These are phyloP conservation scores for Brassicogethes aeneus DNA, from an alignment of 2,888 invertebrate species.

Conservation along the genomic window DNA sequence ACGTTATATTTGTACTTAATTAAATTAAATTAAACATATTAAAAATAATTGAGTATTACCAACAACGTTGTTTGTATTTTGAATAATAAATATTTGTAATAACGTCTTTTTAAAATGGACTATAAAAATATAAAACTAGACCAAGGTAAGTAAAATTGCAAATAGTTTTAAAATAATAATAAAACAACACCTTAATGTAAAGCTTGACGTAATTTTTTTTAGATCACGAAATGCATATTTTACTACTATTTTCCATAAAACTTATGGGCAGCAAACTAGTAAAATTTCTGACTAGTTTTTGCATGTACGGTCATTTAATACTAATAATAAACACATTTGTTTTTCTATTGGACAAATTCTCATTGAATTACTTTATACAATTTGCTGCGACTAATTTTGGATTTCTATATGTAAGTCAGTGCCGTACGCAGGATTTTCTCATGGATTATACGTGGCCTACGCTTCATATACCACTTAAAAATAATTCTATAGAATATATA, in stretches of 20 bases:
- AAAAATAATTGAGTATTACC: too few species aligned
- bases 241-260: not conserved
- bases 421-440: too few species aligned
- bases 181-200: too few species aligned
- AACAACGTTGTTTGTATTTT: too few species aligned
- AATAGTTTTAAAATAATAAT: too few species aligned
- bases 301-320: not conserved
- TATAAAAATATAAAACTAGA: not conserved
- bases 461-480: too few species aligned
- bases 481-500: too few species aligned
- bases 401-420: not conserved
- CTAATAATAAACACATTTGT: not conserved
- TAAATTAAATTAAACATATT: too few species aligned
- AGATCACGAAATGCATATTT: not conserved
- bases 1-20: too few species aligned
- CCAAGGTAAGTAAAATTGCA: not conserved
- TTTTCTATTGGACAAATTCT: not conserved
- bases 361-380: not conserved
- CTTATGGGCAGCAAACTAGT: not conserved
- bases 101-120: not conserved
- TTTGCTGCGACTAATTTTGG: not conserved
- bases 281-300: not conserved
- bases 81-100: not conserved
- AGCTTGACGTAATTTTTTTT: too few species aligned
- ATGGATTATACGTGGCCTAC: too few species aligned